These are phyloP conservation scores for Dynastes maya DNA, from an alignment of 2,888 invertebrate species.

Conservation along the genomic window DNA sequence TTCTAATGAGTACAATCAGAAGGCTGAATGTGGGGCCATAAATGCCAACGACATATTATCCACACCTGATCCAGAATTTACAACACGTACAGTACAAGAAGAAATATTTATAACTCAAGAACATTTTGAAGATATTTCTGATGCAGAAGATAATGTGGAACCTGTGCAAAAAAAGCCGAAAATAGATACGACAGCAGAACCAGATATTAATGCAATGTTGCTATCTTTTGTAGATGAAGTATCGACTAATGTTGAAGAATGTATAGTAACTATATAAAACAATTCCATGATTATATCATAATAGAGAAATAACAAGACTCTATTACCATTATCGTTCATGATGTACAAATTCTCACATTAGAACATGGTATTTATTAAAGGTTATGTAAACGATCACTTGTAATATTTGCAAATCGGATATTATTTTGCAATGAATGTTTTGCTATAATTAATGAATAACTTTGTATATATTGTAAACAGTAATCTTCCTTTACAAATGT, in stretches of 20 bases:
- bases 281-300: not conserved
- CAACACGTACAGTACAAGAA: not conserved
- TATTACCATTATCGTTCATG: not conserved
- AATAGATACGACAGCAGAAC: not conserved
- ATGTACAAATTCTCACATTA: no score
- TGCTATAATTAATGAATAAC: not conserved
- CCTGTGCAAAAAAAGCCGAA: conserved; percentile 21
- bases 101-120: not conserved
- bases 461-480: conserved; percentile 24
- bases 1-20: no score
- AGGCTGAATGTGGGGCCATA: no score
- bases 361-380: no score
- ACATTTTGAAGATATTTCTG: not conserved
- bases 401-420: no score
- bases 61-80: no score
- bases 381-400: no score
- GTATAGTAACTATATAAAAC: not conserved
- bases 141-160: conserved; percentile 1
- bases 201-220: conserved; percentile 28
- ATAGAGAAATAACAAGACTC: not conserved
- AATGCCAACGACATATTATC: no score
- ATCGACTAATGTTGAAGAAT: not conserved
- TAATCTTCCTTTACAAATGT: conserved; percentile 27
- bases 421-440: conserved; percentile 40
- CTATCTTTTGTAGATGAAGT: conserved; percentile 37